Base-by-base conservation (phyloP, 1,140 invertebrate genomes). In the Pseudomyrmex dendroicus region DNA sequence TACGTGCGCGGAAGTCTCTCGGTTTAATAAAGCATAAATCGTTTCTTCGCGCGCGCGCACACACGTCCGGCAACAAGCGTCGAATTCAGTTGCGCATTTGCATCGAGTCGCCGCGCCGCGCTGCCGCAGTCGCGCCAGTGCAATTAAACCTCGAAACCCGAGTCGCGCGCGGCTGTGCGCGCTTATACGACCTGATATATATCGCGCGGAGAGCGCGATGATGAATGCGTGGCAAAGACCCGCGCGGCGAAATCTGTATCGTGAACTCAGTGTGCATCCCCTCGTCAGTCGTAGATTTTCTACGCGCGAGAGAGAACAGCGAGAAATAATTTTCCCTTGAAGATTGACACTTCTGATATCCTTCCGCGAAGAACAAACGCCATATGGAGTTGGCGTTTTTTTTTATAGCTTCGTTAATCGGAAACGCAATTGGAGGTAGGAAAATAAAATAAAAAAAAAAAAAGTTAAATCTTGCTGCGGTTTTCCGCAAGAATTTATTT, bases 71-170 rank as follows among this genome's bases (percentile, higher is more conserved):
- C 22, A 50, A 22, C 64, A 56, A 52, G 83, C 15, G 70, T 63
- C 80, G 56, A 50, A 67, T 66, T 46, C 84, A 84, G 48, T 83
- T 68, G 74, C 20, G 77, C 52, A 61, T 62, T 68, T 59, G 62
- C 70, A 50, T 62, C 62, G 44, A 87, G 56, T 70, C 50, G 56
- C 56, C 56, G 56, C 17, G 56, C 52, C 44, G 52, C 35, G 35
- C 15, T 50, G 76, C 66, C 46, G 46, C 22, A 48, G 62, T 62
- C 72, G 62, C 25, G 54, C 64, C 84, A 64, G 73, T 87, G 86
- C 87, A 92, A 91, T 92, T 91, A 91, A 90, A 90, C 70, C 86
- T 77, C 90, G 89, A 90, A 91, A 92, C 86, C 82, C 63, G 90
- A 92, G 90, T 84, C 80, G 82, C 63, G 78, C 62, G 77, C 73